Evolutionary conservation across 2,888 invertebrate species (phyloP), one percentile per base, ranked within the genome.

Genomic region (Campopleginae sp.): DNA sequence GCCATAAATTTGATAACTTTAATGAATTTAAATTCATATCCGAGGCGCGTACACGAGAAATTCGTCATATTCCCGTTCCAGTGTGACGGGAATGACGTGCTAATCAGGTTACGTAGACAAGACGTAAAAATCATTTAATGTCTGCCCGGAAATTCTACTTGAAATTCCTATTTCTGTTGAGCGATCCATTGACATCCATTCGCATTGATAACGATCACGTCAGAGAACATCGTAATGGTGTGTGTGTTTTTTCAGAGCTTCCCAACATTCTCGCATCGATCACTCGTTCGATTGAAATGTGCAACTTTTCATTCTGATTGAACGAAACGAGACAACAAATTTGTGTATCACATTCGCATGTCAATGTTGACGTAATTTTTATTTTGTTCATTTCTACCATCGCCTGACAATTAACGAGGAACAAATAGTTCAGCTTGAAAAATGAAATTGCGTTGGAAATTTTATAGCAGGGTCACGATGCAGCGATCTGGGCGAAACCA

Each of bases 1-100:
- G 54, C 44, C 58, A 54, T 38, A 65, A 65, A 66, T 80, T 19
- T 75, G 54, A 46, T 61, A 74, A 61, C 74, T 17, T 61, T 58
- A 71, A 82, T 63, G 77, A 38, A 68, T 77, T 82, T 77, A 71
- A 33, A 44, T 51, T 65, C 6, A 63, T 54, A 23, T 54, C n/a
- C 7, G 2, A 42, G 23, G 23, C 23, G 27, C 2, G 42, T 46
- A 27, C 19, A 44, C 27, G 42, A 51, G 46, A 61, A 31, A 38
- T 33, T 38, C 7, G 19, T 14, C 14, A 44, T 44, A 6, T 46
- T 23, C 8, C 31, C 17, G 3, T 0, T 8, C 23, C 14, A 27
- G 58, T 58, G 14, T 58, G 58, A 58, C 27, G 27, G 58, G 14
- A 58, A 58, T 58, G 27, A 27, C 54, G 23, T 48, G 48, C 27